Evolutionary conservation across 2,888 invertebrate genomes (phyloP).

Genomic region (Baccha elongata): DNA sequence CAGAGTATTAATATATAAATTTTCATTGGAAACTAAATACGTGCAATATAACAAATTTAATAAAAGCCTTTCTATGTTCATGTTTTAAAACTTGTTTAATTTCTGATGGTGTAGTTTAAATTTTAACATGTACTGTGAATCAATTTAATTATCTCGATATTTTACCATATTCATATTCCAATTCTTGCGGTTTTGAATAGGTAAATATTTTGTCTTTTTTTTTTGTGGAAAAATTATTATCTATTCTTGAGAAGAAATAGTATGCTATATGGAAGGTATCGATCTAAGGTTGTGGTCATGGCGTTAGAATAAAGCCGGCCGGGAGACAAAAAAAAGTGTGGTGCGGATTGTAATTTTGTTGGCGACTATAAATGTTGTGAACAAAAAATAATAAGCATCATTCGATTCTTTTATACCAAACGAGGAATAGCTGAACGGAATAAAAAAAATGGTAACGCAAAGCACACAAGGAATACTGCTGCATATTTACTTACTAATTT

Average conservation of each 20-base stretch:
- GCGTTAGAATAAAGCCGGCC: slow-evolving; percentile 14
- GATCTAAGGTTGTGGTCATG: slow-evolving; percentile 21
- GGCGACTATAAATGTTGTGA: slow-evolving; percentile 68
- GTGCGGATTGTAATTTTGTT: slow-evolving; percentile 35
- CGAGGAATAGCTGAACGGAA: slow-evolving; percentile 54
- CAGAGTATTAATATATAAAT: too few relatives aligned
- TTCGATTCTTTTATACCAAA: slow-evolving; percentile 65
- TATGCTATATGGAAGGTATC: too few relatives aligned
- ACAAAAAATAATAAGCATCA: slow-evolving; percentile 44
- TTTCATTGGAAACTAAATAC: too few relatives aligned
- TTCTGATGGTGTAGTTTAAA: too few relatives aligned
- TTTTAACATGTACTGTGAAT: slow-evolving; percentile 9
- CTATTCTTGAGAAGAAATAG: too few relatives aligned
- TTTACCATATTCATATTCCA: slow-evolving; percentile 47
- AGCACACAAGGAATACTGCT: not conserved
- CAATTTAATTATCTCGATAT: slow-evolving; percentile 6
- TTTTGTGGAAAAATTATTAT: slow-evolving; percentile 31
- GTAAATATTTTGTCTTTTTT: slow-evolving; percentile 35
- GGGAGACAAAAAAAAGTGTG: slow-evolving; percentile 13
- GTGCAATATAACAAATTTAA: too few relatives aligned
- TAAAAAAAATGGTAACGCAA: slow-evolving; percentile 56
- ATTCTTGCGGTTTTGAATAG: slow-evolving; percentile 25
- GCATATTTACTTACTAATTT: slow-evolving; percentile 1
- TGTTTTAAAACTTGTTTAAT: too few relatives aligned
- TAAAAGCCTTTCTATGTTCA: too few relatives aligned